A percentile compares a stretch with the other conserved stretches of the same genome.
These are phyloP conservation scores for Tiphia femorata DNA, from an alignment of 2,888 invertebrate species.

Conservation along the genomic window DNA sequence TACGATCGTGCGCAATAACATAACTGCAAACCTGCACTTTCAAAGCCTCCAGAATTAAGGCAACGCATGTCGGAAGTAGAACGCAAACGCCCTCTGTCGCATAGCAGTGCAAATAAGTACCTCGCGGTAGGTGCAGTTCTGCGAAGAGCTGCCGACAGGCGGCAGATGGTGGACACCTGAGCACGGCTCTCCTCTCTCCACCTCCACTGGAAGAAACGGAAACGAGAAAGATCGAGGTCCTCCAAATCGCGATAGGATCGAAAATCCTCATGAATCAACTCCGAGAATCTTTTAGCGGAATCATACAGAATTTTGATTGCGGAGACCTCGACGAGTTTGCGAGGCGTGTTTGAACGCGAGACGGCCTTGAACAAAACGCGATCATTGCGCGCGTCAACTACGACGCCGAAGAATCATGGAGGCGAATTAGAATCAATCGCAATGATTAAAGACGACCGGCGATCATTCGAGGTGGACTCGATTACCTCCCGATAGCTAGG, in stretches of 20 bases:
- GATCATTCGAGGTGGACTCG: conserved; percentile 37
- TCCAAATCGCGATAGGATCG: background rate
- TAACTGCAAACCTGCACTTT: too few species aligned
- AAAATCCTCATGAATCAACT: background rate
- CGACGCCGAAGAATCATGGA: conserved; percentile 38
- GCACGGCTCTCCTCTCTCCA: too few species aligned
- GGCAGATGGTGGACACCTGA: conserved; percentile 58
- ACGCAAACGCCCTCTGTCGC: too few species aligned
- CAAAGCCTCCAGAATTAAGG: too few species aligned
- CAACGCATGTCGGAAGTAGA: too few species aligned
- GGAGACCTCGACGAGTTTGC: too few species aligned
- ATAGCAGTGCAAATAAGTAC: background rate
- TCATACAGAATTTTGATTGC: too few species aligned
- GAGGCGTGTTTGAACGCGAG: conserved; percentile 16
- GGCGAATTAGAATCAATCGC: conserved; percentile 50
- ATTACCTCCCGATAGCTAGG: conserved; percentile 35
- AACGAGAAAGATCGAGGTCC: too few species aligned
- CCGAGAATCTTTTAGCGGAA: background rate
- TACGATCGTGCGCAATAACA: too few species aligned
- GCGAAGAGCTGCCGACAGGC: conserved; percentile 28
- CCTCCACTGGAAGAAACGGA: too few species aligned
- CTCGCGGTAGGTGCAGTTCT: conserved; percentile 24
- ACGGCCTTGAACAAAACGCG: conserved; percentile 42
- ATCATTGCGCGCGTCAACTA: conserved; percentile 25
- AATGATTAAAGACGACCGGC: conserved; percentile 46